Conservation (phyloP, 2,113 vertebrate species). For the Progne subis region DNA sequence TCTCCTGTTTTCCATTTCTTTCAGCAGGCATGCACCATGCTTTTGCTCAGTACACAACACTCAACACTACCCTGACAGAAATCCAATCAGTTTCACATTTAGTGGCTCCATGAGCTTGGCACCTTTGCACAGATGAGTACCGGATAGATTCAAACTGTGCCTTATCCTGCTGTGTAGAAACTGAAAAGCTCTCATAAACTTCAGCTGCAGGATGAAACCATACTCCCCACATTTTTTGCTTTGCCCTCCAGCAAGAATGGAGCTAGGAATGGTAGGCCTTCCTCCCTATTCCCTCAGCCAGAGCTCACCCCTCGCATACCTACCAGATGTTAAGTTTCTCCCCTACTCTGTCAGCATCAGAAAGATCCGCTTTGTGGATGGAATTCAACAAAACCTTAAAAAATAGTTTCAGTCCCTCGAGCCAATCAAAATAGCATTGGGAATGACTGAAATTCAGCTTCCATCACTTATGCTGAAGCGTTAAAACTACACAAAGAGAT, state of each 20-base stretch:
- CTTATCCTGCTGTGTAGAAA: background rate
- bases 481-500: background rate
- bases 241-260: background rate
- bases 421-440: background rate
- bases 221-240: background rate
- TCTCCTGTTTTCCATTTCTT: background rate
- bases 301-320: background rate
- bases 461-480: background rate
- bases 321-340: background rate
- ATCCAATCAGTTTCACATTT: background rate
- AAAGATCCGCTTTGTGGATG: background rate
- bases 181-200: background rate
- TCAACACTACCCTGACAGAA: background rate
- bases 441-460: background rate
- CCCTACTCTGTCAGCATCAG: background rate
- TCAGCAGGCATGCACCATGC: background rate
- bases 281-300: background rate
- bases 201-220: background rate
- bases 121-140: background rate
- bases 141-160: background rate
- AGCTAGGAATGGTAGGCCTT: background rate
- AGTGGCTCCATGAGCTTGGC: background rate
- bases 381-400: background rate
- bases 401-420: background rate
- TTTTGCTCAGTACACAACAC: background rate